Base-by-base conservation (phyloP, 1,140 invertebrate species). In the Scaptomyza montana region DNA sequence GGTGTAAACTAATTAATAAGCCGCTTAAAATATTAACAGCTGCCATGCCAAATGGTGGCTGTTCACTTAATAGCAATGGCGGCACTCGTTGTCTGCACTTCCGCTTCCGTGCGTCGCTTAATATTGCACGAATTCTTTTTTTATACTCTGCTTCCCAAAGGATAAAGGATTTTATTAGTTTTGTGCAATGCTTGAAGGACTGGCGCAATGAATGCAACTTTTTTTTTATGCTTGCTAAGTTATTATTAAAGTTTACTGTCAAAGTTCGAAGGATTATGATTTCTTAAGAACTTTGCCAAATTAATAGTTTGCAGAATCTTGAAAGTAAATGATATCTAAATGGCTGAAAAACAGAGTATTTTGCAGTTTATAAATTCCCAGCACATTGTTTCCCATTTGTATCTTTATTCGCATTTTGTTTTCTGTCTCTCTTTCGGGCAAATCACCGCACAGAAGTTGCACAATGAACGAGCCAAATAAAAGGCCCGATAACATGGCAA, bases 101-200 rank as follows among this genome's bases (percentile, higher is more conserved):
- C 80, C 80, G 80, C 74, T 85, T 85, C 80, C 80, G 74, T 77
- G 65, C 69, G 57, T 65, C 72, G 56, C 67, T 79, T 79, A 84
- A 82, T 82, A 76, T 84, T 43, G 12, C 59, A 79, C 80, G 50
- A 55, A 78, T 70, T 74, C 71, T 74, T 65, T 57, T 41, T 9
- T 25, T 56, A 43, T 43, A 43, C 39, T 43, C 39, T 43, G 39
- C 39, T 43, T n/a, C 12, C 12, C 4, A 43, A 43, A 43, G 12
- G n/a, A 4, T n/a, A 43, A 43, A 43, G 12, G 39, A 8, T 7
- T 36, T 36, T 36, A 36, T 36, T 8, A 36, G 33, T 36, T 33
- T 33, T 33, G 30, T 33, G 30, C 30, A 33, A 33, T 33, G 30
- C 5, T 36, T 36, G 33, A 43, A 43, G n/a, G 12, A n/a, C 39